These are phyloP conservation scores for Stigmatopora nigra DNA, from an alignment of 2,113 vertebrate genomes.

Conservation along the genomic window DNA sequence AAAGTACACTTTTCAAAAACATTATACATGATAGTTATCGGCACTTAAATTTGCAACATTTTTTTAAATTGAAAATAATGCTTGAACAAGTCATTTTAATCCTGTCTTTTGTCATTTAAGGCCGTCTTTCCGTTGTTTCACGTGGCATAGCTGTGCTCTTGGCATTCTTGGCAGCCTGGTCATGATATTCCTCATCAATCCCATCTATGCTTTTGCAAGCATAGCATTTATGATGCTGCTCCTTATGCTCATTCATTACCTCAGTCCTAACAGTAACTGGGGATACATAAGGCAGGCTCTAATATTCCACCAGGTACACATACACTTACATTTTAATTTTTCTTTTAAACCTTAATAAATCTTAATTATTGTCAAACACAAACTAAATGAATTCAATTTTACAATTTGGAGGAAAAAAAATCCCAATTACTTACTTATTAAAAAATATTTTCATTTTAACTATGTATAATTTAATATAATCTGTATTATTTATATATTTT, in stretches of 20 bases:
- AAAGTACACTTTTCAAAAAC: too few species aligned
- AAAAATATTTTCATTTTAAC: too few species aligned
- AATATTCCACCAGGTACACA: slow-evolving; percentile 73
- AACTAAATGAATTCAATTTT: too few species aligned
- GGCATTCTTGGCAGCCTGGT: slow-evolving; percentile 72
- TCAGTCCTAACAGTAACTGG: slow-evolving; percentile 75
- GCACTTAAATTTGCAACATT: too few species aligned
- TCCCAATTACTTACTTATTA: too few species aligned
- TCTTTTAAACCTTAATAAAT: not conserved
- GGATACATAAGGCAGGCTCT: slow-evolving; percentile 77
- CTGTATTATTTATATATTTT: not conserved
- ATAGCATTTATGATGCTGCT: slow-evolving; percentile 74
- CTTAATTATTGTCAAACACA: too few species aligned
- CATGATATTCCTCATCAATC: slow-evolving; percentile 78
- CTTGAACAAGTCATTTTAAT: not conserved
- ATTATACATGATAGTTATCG: too few species aligned
- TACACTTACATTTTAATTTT: not conserved
- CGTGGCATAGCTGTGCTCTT: slow-evolving; percentile 74
- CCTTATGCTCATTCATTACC: slow-evolving; percentile 68
- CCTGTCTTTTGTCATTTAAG: slow-evolving; percentile 28
- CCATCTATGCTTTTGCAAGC: slow-evolving; percentile 69
- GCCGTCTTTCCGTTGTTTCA: slow-evolving; percentile 73
- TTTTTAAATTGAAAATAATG: too few species aligned
- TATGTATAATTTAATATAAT: not conserved
- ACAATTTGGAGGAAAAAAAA: too few species aligned